Evolutionary conservation across 2,113 vertebrate species (phyloP), one percentile per base, ranked within the genome.

Genomic region (Morone chrysops): DNA sequence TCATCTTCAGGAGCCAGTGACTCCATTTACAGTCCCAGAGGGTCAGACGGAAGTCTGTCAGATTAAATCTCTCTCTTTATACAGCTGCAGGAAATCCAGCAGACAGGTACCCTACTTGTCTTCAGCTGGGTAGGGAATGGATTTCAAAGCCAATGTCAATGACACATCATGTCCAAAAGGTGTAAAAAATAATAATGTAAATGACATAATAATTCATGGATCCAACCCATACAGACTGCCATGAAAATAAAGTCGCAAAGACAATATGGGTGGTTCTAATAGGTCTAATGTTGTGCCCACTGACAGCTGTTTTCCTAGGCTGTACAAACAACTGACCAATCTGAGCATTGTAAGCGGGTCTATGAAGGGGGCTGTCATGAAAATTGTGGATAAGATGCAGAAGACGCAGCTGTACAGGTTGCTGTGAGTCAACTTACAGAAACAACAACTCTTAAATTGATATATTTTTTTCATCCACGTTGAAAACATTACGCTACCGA

Each of bases 1-100:
- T 85, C 76, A 81, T 81, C 78, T 60, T 76, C 73, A 80, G 78
- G n/a, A 84, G 86, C 47, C 36, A 38, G 69, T 47, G 72, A 81
- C 78, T 89, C 68, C 60, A 76, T 81, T 74, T 82, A 78, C 61
- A 6, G 70, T 61, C 83, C 85, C 82, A 17, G 14, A 51, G 83
- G 84, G 65, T 50, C 73, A 16, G 20, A 16, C n/a, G 41, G 13
- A 62, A 17, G 78, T 82, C 84, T 76, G 83, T 81, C 67, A 36
- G 25, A 47, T 71, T 56, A 48, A 71, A 63, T 3, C 40, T 1
- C 61, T 68, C 41, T 53, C 66, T 78, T 68, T 65, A 50, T 36
- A 11, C 13, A 18, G 5, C 43, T 16, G 51, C 41, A 62, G 41
- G 56, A 38, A 22, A 76, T 6, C 6, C 47, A 71, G 81, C 13